Percentiles rank a stretch among this genome's conserved stretches.
Evolutionary conservation across 2,797 vertebrate species (phyloP).

Genomic region (Alca torda): DNA sequence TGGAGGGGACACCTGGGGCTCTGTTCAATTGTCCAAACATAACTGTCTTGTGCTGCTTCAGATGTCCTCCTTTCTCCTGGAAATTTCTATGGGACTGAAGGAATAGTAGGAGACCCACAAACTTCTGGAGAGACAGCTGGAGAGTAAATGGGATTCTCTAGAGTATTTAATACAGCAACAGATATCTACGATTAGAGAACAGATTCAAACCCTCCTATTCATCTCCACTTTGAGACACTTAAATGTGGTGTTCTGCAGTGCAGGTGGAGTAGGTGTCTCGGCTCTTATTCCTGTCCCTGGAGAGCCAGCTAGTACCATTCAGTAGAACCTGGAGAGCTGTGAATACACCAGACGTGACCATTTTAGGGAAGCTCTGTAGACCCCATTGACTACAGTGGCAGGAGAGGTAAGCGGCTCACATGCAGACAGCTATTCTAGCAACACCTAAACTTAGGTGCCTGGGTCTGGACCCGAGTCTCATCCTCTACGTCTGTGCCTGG

Average conservation of each 20-base stretch:
- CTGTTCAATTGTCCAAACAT: background rate
- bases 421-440: background rate
- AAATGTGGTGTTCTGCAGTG: background rate
- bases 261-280: background rate
- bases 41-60: background rate
- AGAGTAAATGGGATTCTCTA: background rate
- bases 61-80: background rate
- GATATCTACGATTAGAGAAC: background rate
- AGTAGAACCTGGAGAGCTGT: background rate
- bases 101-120: background rate
- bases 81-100: background rate
- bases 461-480: background rate
- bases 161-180: background rate
- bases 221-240: background rate
- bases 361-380: background rate
- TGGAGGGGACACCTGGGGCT: background rate
- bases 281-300: background rate
- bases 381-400: background rate
- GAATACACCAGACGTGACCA: background rate
- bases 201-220: background rate
- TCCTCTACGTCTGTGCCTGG: background rate
- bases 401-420: accelerated
- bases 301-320: background rate
- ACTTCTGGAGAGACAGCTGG: background rate
- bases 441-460: background rate